A percentile compares a stretch with the other conserved stretches of the same genome.
Conservation (phyloP, 2,797 vertebrate genomes). For the Rhabdophis nuchalis region DNA sequence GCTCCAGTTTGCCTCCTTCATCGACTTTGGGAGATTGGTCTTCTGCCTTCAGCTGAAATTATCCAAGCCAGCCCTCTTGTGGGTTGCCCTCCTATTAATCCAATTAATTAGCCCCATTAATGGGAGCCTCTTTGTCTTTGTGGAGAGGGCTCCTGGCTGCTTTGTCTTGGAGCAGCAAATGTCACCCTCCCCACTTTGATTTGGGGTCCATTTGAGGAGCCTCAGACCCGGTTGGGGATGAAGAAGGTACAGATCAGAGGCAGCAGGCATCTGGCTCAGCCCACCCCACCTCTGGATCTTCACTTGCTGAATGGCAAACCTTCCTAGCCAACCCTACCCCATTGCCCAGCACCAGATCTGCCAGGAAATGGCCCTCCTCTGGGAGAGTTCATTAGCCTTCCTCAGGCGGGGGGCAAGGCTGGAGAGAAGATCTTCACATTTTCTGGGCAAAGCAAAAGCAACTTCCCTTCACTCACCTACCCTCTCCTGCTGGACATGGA, state of each 20-base stretch:
- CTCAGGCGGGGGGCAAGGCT: conserved; percentile 41
- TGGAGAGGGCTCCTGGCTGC: conserved; percentile 18
- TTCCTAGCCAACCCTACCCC: conserved; percentile 49
- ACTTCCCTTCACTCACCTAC: neutral
- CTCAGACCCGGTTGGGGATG: neutral
- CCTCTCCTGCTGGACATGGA: neutral
- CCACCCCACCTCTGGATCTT: neutral
- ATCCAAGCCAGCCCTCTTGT: neutral
- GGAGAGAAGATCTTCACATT: conserved; percentile 62
- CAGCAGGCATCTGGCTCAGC: neutral
- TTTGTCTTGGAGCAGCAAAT: neutral
- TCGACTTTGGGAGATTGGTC: neutral
- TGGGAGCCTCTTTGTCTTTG: conserved; percentile 84
- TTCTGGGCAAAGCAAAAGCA: conserved; percentile 60
- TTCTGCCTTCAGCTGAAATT: neutral
- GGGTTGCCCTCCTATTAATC: neutral
- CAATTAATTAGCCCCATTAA: neutral
- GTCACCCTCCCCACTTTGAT: neutral
- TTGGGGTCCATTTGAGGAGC: neutral
- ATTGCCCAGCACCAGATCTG: conserved; percentile 61
- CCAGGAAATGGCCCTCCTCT: conserved; percentile 53
- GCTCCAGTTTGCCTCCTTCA: neutral
- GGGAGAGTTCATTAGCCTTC: conserved; percentile 67
- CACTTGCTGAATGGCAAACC: conserved; percentile 20
- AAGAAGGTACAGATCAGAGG: neutral